A percentile compares a stretch with the other conserved stretches of the same genome.
Conservation (phyloP, 2,888 invertebrate genomes). For the Lampropteryx suffumata region DNA sequence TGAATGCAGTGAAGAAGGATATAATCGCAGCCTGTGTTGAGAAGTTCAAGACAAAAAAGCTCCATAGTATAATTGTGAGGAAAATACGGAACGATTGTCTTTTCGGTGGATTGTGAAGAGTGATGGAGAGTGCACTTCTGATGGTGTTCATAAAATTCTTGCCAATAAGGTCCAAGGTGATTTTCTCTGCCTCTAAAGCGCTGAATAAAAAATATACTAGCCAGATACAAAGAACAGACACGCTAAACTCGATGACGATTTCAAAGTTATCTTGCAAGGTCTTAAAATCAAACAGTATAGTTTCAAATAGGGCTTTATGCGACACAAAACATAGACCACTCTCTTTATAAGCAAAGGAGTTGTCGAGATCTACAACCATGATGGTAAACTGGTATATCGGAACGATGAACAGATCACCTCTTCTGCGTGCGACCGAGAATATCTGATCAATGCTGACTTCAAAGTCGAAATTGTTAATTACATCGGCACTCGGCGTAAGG, state of each 20-base stretch:
- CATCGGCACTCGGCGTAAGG: slow-evolving; percentile 43
- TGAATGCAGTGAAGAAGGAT: slow-evolving; percentile 68
- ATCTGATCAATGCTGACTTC: slow-evolving; percentile 57
- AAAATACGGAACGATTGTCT: slow-evolving; percentile 60
- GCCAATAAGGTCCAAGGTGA: slow-evolving; percentile 60
- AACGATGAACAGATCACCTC: slow-evolving; percentile 58
- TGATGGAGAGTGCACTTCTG: slow-evolving; percentile 57
- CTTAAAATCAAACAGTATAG: slow-evolving; percentile 56
- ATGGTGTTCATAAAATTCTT: slow-evolving; percentile 66
- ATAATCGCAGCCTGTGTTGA: slow-evolving; percentile 68
- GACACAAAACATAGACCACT: slow-evolving; percentile 70
- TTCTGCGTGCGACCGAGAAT: slow-evolving; percentile 57
- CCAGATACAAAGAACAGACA: slow-evolving; percentile 65
- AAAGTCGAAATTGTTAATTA: slow-evolving; percentile 56
- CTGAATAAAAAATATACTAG: slow-evolving; percentile 57
- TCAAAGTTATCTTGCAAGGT: slow-evolving; percentile 44
- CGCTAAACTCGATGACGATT: slow-evolving; percentile 41
- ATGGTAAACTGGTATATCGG: slow-evolving; percentile 70
- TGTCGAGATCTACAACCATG: slow-evolving; percentile 60
- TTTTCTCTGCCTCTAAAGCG: slow-evolving; percentile 41
- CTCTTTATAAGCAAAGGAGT: slow-evolving; percentile 57
- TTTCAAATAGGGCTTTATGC: slow-evolving; percentile 64
- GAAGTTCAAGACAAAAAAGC: slow-evolving; percentile 71
- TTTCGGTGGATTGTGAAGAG: slow-evolving; percentile 57
- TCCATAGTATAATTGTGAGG: slow-evolving; percentile 62